Evolutionary conservation across 2,888 invertebrate genomes (phyloP).

Genomic region (Harpagoxenus sublaevis): DNA sequence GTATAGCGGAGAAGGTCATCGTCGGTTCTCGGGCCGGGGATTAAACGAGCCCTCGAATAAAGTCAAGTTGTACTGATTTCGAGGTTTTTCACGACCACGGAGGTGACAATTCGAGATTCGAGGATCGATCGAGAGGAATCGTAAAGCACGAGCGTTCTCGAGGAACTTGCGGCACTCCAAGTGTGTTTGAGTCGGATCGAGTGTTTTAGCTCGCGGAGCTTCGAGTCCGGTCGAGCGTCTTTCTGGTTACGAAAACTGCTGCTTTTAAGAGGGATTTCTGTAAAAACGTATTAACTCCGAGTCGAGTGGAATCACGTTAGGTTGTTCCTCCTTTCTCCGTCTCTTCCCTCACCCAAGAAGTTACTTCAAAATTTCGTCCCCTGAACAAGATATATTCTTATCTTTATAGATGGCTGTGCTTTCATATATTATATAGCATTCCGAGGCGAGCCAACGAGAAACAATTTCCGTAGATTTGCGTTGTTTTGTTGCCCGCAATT

Average conservation of each 20-base stretch:
- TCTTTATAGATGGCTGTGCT: conserved; percentile 14
- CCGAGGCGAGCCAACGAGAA: conserved; percentile 4
- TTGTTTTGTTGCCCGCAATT: conserved; percentile 46
- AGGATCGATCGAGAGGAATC: conserved; percentile 36
- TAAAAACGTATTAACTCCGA: conserved; percentile 48
- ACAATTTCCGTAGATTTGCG: conserved; percentile 41
- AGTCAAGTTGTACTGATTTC: conserved; percentile 41
- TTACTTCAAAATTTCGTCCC: neutral
- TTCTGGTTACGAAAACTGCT: conserved; percentile 28
- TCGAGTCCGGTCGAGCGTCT: conserved; percentile 9
- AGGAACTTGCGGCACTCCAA: conserved; percentile 47
- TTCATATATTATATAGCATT: neutral
- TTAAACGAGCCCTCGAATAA: conserved; percentile 42
- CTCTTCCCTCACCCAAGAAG: neutral
- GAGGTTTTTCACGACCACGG: conserved; percentile 27
- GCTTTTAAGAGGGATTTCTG: conserved; percentile 35
- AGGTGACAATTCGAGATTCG: conserved; percentile 40
- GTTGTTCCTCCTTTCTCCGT: neutral
- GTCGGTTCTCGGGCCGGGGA: conserved; percentile 16
- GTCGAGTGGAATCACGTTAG: conserved; percentile 38
- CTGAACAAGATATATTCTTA: conserved; percentile 14
- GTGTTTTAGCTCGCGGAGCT: conserved; percentile 47
- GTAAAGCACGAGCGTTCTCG: conserved; percentile 49
- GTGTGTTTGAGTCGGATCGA: conserved; percentile 28
- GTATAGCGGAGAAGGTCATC: neutral